Conservation (phyloP, 2,888 invertebrate species). For the Alloscopus bannaensis region DNA sequence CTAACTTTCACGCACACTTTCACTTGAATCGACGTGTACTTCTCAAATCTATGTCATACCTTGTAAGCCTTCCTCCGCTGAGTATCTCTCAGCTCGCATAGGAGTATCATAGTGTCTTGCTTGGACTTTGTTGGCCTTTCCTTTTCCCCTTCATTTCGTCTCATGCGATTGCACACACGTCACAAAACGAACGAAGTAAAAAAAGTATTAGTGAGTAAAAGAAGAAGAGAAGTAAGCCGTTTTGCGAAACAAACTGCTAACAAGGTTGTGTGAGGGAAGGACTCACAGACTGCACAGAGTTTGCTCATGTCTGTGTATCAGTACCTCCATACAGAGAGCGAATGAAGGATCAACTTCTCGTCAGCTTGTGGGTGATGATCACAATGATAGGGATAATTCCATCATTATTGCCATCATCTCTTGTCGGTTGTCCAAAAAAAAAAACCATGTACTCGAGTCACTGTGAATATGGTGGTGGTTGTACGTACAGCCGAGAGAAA, state of each 20-base stretch:
- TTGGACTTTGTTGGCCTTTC: neutral
- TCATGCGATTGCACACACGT: slow-evolving; percentile 21
- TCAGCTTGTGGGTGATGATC: slow-evolving; percentile 19
- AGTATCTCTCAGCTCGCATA: neutral
- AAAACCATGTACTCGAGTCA: no score
- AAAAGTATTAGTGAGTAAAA: slow-evolving; percentile 17
- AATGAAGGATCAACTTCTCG: slow-evolving; percentile 42
- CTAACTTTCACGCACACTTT: neutral
- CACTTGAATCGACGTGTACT: neutral
- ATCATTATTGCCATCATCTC: slow-evolving; percentile 22
- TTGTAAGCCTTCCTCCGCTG: neutral
- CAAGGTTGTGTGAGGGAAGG: neutral
- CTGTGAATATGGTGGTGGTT: no score
- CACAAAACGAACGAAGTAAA: slow-evolving; percentile 25
- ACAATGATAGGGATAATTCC: slow-evolving; percentile 35
- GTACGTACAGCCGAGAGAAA: no score
- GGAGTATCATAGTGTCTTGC: neutral
- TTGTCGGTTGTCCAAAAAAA: no score
- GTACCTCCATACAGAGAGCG: slow-evolving; percentile 15
- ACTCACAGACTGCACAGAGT: neutral
- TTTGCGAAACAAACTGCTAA: slow-evolving; percentile 27
- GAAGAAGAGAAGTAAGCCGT: slow-evolving; percentile 27
- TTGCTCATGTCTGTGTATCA: neutral
- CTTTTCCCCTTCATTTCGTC: slow-evolving; percentile 10
- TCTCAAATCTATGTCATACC: neutral